Percentiles rank a stretch among this genome's conserved stretches.
Evolutionary conservation across 2,888 invertebrate genomes (phyloP).

Genomic region (Linnaemya tessellans): DNA sequence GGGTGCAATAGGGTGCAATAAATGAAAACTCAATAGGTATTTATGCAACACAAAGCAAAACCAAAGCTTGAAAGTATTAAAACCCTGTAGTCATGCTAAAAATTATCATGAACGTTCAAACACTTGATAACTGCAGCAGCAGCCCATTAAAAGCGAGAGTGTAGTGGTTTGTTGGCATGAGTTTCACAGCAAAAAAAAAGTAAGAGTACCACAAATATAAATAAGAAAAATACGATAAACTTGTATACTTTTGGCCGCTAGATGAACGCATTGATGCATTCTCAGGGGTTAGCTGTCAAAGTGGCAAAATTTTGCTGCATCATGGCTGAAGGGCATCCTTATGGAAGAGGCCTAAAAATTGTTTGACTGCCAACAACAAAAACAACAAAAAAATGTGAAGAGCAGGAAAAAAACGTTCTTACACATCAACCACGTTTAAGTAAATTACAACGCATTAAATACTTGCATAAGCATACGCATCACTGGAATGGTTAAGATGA

Average conservation of each 20-base stretch:
- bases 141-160: slow-evolving; percentile 56
- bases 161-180: slow-evolving; percentile 50
- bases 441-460: slow-evolving; percentile 75
- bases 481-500: slow-evolving; percentile 12
- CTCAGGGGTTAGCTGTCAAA: slow-evolving; percentile 69
- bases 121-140: slow-evolving; percentile 70
- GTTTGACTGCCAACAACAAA: slow-evolving; percentile 27
- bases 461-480: slow-evolving; percentile 49
- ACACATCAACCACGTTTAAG: slow-evolving; percentile 68
- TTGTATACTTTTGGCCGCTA: slow-evolving; percentile 51
- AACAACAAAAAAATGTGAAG: slow-evolving; percentile 6
- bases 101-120: slow-evolving; percentile 63
- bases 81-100: slow-evolving; percentile 52
- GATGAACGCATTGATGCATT: slow-evolving; percentile 64
- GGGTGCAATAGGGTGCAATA: slow-evolving; percentile 48
- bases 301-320: slow-evolving; percentile 71
- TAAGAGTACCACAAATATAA: neutral
- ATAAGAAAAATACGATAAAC: slow-evolving; percentile 30
- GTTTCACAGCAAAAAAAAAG: slow-evolving; percentile 8
- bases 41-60: slow-evolving; percentile 11
- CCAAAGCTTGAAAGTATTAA: slow-evolving; percentile 33
- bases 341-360: slow-evolving; percentile 44
- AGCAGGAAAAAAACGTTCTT: slow-evolving; percentile 4
- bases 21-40: slow-evolving; percentile 33
- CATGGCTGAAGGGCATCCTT: slow-evolving; percentile 67